These are phyloP conservation scores for Cassiopea xamachana DNA, from an alignment of 30 jellyfish, hydroid and myxozoan species.

Conservation along the genomic window DNA sequence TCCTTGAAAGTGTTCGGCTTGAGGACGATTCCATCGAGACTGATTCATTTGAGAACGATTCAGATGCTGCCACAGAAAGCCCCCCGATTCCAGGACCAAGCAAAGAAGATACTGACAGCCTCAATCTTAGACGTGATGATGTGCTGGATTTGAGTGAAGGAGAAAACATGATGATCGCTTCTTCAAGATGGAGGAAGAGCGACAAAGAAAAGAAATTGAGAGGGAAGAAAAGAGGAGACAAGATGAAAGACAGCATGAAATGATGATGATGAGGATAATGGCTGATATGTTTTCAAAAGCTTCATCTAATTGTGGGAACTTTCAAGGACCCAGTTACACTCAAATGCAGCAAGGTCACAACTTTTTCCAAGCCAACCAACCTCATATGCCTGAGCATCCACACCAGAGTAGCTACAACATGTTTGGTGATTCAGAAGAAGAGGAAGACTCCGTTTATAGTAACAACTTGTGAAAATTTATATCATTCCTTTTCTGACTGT, in stretches of 20 bases:
- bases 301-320: conserved; percentile 1
- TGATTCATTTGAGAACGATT: background rate
- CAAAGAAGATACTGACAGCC: conserved; percentile 2
- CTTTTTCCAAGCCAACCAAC: conserved; percentile 9
- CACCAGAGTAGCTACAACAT: conserved; percentile 12
- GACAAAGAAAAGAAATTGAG: conserved; percentile 24
- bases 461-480: background rate
- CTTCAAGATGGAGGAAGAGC: conserved; percentile 1
- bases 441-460: conserved; percentile 10
- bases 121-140: background rate
- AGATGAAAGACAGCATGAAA: conserved; percentile 48
- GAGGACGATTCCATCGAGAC: background rate
- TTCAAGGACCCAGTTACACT: background rate
- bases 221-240: conserved; percentile 20
- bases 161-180: conserved; percentile 32
- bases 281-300: conserved; percentile 34
- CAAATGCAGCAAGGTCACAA: conserved; percentile 1
- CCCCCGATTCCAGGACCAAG: conserved; percentile 33
- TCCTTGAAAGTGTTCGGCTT: conserved; percentile 2
- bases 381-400: conserved; percentile 1
- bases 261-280: conserved; percentile 56
- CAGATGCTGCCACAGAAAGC: conserved; percentile 23
- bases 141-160: conserved; percentile 44
- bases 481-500: background rate
- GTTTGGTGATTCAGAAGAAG: background rate